Conservation (phyloP, 1,140 invertebrate species). For the Trichoplusia ni region DNA sequence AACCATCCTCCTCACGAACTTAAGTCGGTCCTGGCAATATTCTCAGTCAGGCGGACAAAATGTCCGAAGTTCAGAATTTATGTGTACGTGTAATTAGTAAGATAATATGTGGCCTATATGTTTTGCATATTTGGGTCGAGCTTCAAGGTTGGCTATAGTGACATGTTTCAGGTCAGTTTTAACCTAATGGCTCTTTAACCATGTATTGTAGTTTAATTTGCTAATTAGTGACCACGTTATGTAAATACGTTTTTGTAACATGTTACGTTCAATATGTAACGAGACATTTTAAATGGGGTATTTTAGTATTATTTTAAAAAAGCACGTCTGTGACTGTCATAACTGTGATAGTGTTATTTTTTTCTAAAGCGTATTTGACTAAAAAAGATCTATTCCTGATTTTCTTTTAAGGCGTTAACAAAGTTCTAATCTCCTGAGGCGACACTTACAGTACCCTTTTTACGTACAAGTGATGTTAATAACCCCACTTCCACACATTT, state of each 20-base stretch:
- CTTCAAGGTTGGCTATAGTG: constrained; percentile 44
- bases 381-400: too few species aligned
- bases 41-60: neutral
- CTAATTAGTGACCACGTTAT: neutral
- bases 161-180: constrained; percentile 36
- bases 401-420: too few species aligned
- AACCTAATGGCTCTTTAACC: constrained; percentile 24
- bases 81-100: constrained; percentile 39
- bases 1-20: too few species aligned
- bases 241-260: neutral
- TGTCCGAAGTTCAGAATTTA: constrained; percentile 34
- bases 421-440: too few species aligned
- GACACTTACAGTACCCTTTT: too few species aligned
- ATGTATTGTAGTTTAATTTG: constrained; percentile 8
- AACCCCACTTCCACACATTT: too few species aligned
- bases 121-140: constrained; percentile 59
- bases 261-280: neutral
- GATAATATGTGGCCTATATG: constrained; percentile 40
- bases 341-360: too few species aligned
- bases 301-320: too few species aligned
- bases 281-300: neutral
- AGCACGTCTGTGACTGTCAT: too few species aligned
- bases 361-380: too few species aligned
- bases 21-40: too few species aligned
- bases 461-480: too few species aligned